A percentile compares a stretch with the other conserved stretches of the same genome.
Evolutionary conservation across 1,140 invertebrate genomes (phyloP).

Genomic region (Drosophila sechellia): DNA sequence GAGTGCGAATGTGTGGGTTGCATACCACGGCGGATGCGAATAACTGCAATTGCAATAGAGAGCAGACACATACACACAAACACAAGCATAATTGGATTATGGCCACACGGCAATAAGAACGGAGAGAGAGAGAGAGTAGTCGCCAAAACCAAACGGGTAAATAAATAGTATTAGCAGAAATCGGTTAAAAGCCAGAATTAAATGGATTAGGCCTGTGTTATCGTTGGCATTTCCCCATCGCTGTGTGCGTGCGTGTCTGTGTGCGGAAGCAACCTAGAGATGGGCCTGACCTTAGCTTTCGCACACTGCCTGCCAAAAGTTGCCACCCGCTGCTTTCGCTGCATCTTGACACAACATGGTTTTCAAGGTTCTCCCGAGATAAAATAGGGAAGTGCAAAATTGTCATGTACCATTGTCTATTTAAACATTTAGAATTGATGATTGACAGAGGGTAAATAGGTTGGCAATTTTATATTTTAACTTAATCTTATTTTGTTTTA

Average conservation of each 20-base stretch:
- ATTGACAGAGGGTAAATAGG: too few relatives aligned
- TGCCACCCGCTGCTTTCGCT: conserved; percentile 10
- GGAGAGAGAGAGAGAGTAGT: conserved; percentile 16
- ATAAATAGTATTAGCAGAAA: conserved; percentile 43
- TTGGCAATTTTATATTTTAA: too few relatives aligned
- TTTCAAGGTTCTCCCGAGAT: too few relatives aligned
- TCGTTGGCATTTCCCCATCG: conserved; percentile 46
- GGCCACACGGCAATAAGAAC: conserved; percentile 52
- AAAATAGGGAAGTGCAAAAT: not conserved
- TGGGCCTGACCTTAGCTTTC: conserved; percentile 44
- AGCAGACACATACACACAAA: conserved; percentile 54
- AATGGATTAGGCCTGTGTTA: conserved; percentile 32
- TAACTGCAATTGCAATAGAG: conserved; percentile 62
- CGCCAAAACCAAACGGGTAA: conserved; percentile 59
- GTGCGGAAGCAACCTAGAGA: conserved; percentile 45
- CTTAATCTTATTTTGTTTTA: too few relatives aligned
- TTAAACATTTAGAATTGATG: too few relatives aligned
- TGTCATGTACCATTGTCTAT: too few relatives aligned
- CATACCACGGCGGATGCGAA: conserved; percentile 45
- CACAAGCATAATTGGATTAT: conserved; percentile 74
- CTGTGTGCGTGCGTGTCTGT: conserved; percentile 24
- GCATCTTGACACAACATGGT: not conserved
- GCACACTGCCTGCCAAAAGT: conserved; percentile 21
- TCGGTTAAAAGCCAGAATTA: conserved; percentile 27
- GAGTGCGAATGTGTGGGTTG: conserved; percentile 41